Percentiles rank a stretch among this genome's conserved stretches.
Conservation (phyloP, 1,140 invertebrate species). For the Tribolium madens region DNA sequence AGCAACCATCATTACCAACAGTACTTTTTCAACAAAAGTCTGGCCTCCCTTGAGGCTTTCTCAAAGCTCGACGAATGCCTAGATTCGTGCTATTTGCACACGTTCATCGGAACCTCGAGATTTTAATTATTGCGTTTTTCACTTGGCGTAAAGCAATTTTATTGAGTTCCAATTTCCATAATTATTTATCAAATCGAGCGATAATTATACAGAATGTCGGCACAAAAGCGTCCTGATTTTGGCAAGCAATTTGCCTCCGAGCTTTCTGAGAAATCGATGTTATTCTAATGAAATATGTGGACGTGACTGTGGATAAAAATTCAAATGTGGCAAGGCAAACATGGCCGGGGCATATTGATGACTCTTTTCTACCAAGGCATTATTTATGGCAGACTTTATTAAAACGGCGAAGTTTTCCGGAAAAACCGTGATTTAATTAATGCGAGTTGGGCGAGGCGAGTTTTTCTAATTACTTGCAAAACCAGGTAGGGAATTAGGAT, state of each 20-base stretch:
- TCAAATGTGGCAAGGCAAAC: slow-evolving; percentile 32
- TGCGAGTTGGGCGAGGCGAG: no score
- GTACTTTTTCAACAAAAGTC: background rate
- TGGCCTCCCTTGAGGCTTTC: background rate
- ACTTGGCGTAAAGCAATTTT: background rate
- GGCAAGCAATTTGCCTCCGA: slow-evolving; percentile 18
- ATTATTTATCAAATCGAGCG: slow-evolving; percentile 18
- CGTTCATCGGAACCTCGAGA: background rate
- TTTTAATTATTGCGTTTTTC: slow-evolving; percentile 8
- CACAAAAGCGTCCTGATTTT: slow-evolving; percentile 13
- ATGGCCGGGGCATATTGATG: slow-evolving; percentile 13
- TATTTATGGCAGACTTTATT: slow-evolving; percentile 11
- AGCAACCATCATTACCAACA: background rate
- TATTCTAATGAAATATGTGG: slow-evolving; percentile 8
- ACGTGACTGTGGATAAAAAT: slow-evolving; percentile 21
- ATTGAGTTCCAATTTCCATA: slow-evolving; percentile 11
- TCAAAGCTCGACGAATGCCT: background rate
- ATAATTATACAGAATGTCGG: background rate
- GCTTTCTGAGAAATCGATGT: slow-evolving; percentile 29
- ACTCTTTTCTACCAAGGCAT: background rate
- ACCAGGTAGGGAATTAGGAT: no score
- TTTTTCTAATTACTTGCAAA: no score
- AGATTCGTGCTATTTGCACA: background rate
- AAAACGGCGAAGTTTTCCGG: background rate
- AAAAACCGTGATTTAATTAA: no score